phyloP scores from a whole-genome alignment of 2,797 vertebrate species.

The Taeniopygia guttata region DNA sequence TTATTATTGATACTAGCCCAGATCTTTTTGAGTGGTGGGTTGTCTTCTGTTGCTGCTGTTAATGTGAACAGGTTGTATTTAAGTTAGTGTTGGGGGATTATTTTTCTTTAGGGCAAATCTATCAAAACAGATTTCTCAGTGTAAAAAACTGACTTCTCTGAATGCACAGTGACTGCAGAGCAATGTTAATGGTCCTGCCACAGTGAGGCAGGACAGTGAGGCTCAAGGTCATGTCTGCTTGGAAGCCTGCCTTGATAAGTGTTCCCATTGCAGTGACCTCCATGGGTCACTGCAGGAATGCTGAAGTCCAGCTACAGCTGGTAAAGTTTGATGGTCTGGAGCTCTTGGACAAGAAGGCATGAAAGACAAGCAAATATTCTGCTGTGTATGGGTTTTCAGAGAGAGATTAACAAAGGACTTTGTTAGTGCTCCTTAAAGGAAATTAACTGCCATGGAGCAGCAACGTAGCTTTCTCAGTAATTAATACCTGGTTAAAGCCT shows the following conservation, averaged over 20 bases:
- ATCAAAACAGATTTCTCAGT: not conserved
- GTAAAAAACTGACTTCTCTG: not conserved
- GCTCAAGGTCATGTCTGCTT: conserved; percentile 23
- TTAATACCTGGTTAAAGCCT: not conserved
- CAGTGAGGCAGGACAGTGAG: accelerated
- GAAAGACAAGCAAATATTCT: not conserved
- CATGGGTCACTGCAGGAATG: not conserved
- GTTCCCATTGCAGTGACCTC: conserved; percentile 8
- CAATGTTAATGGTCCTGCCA: not conserved
- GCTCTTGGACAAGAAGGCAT: not conserved
- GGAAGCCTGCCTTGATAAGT: not conserved
- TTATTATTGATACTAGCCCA: not conserved
- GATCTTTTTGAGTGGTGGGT: not conserved
- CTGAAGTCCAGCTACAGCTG: not conserved
- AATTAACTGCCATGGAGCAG: not conserved
- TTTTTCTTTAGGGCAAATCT: not conserved
- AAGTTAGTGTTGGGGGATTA: not conserved
- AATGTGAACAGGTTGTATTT: not conserved
- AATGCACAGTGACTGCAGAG: not conserved
- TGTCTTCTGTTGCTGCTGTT: not conserved
- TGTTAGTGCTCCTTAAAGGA: not conserved
- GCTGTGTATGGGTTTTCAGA: not conserved
- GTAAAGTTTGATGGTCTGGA: not conserved
- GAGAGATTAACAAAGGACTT: not conserved
- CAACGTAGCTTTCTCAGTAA: not conserved